Evolutionary conservation across 2,797 vertebrate species (phyloP).

Genomic region (Sphenodon punctatus): DNA sequence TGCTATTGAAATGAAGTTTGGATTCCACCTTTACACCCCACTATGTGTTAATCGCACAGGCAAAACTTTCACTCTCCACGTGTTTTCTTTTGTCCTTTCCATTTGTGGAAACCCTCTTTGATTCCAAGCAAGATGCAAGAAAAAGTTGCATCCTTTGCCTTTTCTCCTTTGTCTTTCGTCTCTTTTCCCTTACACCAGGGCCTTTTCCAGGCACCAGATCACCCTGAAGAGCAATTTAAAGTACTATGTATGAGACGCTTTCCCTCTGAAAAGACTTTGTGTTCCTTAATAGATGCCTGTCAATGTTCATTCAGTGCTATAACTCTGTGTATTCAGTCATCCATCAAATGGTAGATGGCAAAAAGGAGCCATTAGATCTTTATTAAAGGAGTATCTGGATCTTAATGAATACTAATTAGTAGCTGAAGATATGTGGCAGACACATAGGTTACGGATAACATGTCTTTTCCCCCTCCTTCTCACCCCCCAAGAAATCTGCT

Average conservation of each 20-base stretch:
- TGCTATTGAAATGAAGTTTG: slow-evolving; percentile 22
- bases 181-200: too few relatives aligned
- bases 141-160: neutral
- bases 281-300: neutral
- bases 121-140: neutral
- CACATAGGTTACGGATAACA: neutral
- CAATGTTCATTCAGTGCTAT: neutral
- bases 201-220: neutral
- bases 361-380: neutral
- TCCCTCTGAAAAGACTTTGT: neutral
- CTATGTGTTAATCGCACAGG: neutral
- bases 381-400: neutral
- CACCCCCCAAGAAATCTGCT: neutral
- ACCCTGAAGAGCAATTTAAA: neutral
- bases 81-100: neutral
- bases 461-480: neutral
- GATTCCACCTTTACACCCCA: neutral
- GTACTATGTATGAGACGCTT: too few relatives aligned
- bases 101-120: neutral
- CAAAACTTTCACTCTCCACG: neutral
- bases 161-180: neutral
- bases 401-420: neutral
- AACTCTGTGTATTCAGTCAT: neutral
- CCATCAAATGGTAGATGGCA: neutral
- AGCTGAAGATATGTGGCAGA: neutral